These are phyloP conservation scores for Hirtodrosophila histrioides DNA, from an alignment of 2,888 invertebrate species.

Conservation along the genomic window DNA sequence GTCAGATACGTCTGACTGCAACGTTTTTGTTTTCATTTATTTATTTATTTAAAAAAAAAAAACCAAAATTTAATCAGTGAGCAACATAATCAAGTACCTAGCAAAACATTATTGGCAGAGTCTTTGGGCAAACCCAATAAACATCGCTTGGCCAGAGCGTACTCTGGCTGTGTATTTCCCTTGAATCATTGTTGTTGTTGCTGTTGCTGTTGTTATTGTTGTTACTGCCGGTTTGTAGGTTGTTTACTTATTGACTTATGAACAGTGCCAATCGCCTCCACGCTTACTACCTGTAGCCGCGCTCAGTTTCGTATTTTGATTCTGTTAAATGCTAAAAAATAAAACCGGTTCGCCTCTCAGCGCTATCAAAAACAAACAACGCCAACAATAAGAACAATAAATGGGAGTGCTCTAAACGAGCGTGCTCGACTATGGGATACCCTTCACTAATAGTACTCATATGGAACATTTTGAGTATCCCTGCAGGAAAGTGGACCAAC, in stretches of 20 bases:
- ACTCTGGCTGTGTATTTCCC: conserved; percentile 34
- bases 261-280: conserved; percentile 7
- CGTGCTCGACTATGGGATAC: too few species aligned
- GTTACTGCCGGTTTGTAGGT: conserved; percentile 11
- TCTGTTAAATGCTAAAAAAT: conserved; percentile 28
- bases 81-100: not conserved
- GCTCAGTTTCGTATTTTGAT: conserved; percentile 41
- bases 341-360: conserved; percentile 45
- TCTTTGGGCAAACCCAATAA: conserved; percentile 6
- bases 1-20: too few species aligned
- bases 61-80: too few species aligned
- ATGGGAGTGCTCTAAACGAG: not conserved
- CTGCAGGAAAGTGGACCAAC: too few species aligned
- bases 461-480: too few species aligned
- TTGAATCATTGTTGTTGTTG: conserved; percentile 30
- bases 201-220: conserved; percentile 12
- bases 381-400: conserved; percentile 2
- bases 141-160: not conserved
- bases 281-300: conserved; percentile 16
- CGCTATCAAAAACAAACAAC: conserved; percentile 23
- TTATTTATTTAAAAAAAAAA: too few species aligned
- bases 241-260: conserved; percentile 24
- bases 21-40: too few species aligned
- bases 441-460: too few species aligned
- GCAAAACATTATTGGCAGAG: not conserved